Evolutionary conservation across 2,113 vertebrate genomes (phyloP).

Genomic region (Brachirus orientalis): DNA sequence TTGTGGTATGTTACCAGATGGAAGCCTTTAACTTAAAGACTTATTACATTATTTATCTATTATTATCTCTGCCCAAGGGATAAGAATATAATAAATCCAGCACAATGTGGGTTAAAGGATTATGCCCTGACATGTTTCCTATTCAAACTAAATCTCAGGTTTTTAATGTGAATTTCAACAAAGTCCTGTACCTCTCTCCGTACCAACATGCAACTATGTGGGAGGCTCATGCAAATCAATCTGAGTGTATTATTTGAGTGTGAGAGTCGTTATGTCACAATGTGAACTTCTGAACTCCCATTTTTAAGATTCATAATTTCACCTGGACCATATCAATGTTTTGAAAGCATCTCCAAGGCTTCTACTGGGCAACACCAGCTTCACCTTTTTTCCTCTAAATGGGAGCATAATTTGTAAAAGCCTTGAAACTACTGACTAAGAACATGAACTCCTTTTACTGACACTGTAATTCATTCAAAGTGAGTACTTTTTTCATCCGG

Average conservation of each 20-base stretch:
- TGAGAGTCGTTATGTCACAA: not conserved
- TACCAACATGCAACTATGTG: constrained; percentile 30
- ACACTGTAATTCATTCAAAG: too few species aligned
- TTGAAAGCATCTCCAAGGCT: too few species aligned
- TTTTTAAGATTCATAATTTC: too few species aligned
- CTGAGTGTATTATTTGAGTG: constrained; percentile 59
- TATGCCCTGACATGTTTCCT: constrained; percentile 65
- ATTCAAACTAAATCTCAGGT: constrained; percentile 57
- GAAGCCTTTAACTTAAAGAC: constrained; percentile 60
- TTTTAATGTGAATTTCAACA: constrained; percentile 41
- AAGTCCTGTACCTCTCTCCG: constrained; percentile 2
- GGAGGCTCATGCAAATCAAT: constrained; percentile 64
- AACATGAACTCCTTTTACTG: too few species aligned
- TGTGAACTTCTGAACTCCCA: too few species aligned
- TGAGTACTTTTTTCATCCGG: too few species aligned
- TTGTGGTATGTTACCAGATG: constrained; percentile 52
- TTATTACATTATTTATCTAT: constrained; percentile 65
- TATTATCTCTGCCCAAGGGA: constrained; percentile 52
- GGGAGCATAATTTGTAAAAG: too few species aligned
- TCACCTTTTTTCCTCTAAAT: not conserved
- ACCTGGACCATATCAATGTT: too few species aligned
- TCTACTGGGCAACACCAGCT: too few species aligned
- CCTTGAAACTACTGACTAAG: too few species aligned
- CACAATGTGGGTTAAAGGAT: constrained; percentile 55
- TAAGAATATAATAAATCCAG: constrained; percentile 54